Conservation (phyloP, 2,888 invertebrate species). For the Drosophila pegasa region DNA sequence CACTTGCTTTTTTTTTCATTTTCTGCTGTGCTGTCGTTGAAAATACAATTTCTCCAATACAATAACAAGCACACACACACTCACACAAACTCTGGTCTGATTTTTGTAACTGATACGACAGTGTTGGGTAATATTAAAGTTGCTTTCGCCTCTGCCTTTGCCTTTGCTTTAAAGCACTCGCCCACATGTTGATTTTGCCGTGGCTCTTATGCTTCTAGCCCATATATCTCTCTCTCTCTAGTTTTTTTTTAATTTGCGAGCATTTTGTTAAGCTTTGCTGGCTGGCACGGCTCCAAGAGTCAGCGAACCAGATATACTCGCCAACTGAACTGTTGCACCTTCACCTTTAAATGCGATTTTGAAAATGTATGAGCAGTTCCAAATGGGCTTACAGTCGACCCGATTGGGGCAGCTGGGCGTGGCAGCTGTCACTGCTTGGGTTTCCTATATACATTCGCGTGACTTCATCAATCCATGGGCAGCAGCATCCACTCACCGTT, state of each 20-base stretch:
- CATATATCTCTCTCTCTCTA: slow-evolving; percentile 36
- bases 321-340: slow-evolving; percentile 72
- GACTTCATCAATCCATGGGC: slow-evolving; percentile 29
- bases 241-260: slow-evolving; percentile 46
- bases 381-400: slow-evolving; percentile 63
- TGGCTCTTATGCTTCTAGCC: slow-evolving; percentile 34
- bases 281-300: slow-evolving; percentile 51
- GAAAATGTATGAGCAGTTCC: slow-evolving; percentile 77
- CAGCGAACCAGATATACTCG: slow-evolving; percentile 61
- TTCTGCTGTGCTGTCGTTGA: slow-evolving; percentile 26
- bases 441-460: slow-evolving; percentile 40
- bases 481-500: slow-evolving; percentile 8
- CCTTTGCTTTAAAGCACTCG: slow-evolving; percentile 32
- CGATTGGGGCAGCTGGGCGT: slow-evolving; percentile 6
- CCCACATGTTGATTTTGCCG: slow-evolving; percentile 33
- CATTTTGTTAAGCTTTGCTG: slow-evolving; percentile 56
- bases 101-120: slow-evolving; percentile 41
- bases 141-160: slow-evolving; percentile 13
- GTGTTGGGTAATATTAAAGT: slow-evolving; percentile 39
- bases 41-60: slow-evolving; percentile 40
- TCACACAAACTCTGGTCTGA: slow-evolving; percentile 6
- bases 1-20: slow-evolving; percentile 37
- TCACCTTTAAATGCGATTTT: slow-evolving; percentile 78
- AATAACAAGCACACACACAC: slow-evolving; percentile 29
- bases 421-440: slow-evolving; percentile 56